Base-by-base conservation (phyloP, 2,113 vertebrate genomes). In the Propithecus coquereli region DNA sequence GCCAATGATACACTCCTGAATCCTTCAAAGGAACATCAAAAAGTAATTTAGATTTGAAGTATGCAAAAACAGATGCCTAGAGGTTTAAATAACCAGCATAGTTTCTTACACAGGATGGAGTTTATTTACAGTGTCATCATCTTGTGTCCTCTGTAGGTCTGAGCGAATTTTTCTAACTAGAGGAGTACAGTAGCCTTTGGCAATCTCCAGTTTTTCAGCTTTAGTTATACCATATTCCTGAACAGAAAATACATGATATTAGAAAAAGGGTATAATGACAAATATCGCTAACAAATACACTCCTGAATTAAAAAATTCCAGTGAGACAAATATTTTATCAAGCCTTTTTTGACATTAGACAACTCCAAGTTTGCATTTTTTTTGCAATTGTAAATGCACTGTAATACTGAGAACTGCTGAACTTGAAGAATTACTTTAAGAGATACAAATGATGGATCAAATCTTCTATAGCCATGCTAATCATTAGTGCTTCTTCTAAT, bases 71-170 rank as follows among this genome's bases (percentile, higher is more conserved):
- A 83, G 76, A 90, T 23, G 34, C 13, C 71, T 83, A 59, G 2
- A 82, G 34, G 84, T 70, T 74, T 45, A 94, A 94, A 90, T 37
- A 52, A 80, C 16, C 83, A 96, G 71, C 37, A 77, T 17, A 74
- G 63, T 66, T 20, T 94, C 99, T 99, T 99, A 97, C 99, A 99
- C 98, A 91, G 99, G 99, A 90, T 99, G 99, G 73, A 99, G 99
- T 65, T 99, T 99, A 98, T 99, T 99, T 96, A 99, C 99, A 79
- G 99, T 99, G 98, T 99, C 99, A 97, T 99, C 99, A 98, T 99
- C 99, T 98, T 99, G 99, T 77, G 99, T 99, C 96, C 99, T 99
- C 97, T 99, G 99, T 85, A 99, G 99, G 92, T 99, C 99, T 59
- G 99, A 99, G 79, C 99, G 99, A 63, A 99, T 99, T 98, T 99